Conservation (phyloP, 2,888 invertebrate genomes). For the Tachina fera region DNA sequence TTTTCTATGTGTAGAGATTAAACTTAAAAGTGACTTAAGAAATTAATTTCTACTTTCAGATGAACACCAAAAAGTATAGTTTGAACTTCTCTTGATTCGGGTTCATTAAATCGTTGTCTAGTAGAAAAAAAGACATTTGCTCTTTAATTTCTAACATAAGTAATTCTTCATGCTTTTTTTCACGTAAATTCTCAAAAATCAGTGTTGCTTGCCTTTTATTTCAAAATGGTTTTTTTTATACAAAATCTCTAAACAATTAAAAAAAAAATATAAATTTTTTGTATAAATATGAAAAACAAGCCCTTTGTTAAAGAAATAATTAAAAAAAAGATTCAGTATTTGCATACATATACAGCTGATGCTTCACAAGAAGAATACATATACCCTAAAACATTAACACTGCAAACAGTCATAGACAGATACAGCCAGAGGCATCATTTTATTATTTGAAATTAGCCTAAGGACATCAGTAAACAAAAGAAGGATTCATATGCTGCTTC, state of each 20-base stretch:
- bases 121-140: too few relatives aligned
- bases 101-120: too few relatives aligned
- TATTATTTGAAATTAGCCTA: conserved; percentile 47
- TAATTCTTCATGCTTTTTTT: background rate
- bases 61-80: too few relatives aligned
- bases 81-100: too few relatives aligned
- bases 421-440: background rate
- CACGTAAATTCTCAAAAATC: conserved; percentile 48
- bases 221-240: conserved; percentile 19
- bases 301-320: conserved; percentile 68
- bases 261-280: conserved; percentile 75
- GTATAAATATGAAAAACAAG: conserved; percentile 64
- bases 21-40: too few relatives aligned
- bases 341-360: conserved; percentile 75
- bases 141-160: too few relatives aligned
- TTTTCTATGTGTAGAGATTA: too few relatives aligned
- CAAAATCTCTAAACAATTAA: conserved; percentile 70
- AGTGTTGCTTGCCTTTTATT: conserved; percentile 20
- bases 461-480: conserved; percentile 39
- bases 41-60: too few relatives aligned
- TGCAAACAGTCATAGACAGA: conserved; percentile 55
- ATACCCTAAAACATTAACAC: conserved; percentile 70
- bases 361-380: conserved; percentile 41
- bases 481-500: conserved; percentile 78
- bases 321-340: conserved; percentile 71